Conservation (phyloP, 2,797 vertebrate genomes). For the Hemibagrus guttatus region DNA sequence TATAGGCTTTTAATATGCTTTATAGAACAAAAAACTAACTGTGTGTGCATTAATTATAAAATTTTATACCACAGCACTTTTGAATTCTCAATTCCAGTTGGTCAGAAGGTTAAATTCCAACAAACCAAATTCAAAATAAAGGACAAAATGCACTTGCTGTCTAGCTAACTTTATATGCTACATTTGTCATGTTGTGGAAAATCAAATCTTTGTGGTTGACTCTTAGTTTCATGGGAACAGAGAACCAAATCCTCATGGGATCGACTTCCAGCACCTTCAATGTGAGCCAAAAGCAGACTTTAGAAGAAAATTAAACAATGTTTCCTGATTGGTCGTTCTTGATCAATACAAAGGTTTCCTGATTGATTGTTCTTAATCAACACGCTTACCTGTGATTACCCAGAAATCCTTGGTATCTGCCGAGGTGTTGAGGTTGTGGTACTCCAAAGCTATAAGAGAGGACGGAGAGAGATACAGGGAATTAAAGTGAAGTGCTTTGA, state of each 20-base stretch:
- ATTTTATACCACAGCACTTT: too few relatives aligned
- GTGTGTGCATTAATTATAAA: too few relatives aligned
- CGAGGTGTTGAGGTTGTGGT: constrained; percentile 95
- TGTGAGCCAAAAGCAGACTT: neutral
- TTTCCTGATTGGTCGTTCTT: neutral
- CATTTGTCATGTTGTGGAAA: neutral
- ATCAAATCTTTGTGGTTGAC: neutral
- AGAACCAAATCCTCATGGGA: neutral
- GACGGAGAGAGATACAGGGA: constrained; percentile 18
- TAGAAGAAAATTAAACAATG: neutral
- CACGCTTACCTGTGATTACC: constrained; percentile 92
- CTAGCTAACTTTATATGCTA: neutral
- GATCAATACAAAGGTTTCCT: neutral
- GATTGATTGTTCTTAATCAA: neutral
- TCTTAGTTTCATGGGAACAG: neutral
- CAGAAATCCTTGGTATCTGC: constrained; percentile 91
- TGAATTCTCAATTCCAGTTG: too few relatives aligned
- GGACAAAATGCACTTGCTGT: neutral
- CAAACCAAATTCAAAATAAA: neutral
- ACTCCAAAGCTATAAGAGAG: constrained; percentile 86
- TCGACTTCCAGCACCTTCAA: neutral
- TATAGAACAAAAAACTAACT: too few relatives aligned
- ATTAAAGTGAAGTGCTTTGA: constrained; percentile 44
- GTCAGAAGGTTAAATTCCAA: neutral
- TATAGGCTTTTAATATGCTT: neutral